Base-by-base conservation (phyloP, 2,888 invertebrate species). In the Tinea pellionella region DNA sequence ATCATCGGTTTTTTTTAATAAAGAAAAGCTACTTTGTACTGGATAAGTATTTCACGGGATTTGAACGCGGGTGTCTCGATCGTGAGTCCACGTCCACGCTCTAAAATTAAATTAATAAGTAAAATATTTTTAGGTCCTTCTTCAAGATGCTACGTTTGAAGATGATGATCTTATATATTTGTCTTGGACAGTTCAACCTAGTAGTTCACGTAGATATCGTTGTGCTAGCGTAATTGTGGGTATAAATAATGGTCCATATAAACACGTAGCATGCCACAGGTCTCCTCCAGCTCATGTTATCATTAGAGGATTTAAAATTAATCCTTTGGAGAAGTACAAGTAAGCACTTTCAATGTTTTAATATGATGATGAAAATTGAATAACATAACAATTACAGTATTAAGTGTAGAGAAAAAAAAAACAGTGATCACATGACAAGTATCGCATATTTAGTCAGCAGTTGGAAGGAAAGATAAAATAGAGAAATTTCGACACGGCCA, bases 161-260 rank as follows among this genome's bases (percentile, higher is more conserved):
- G 79, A 85, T 29, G 80, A 81, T 11, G 80, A 83, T 66, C 83
- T 80, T 63, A 77, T 86, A 11, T 75, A 81, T 59, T 62, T 86
- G 6, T 80, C 84, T n/a, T 87, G 87, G 87, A 60, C 68, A 2
- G 67, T 85, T 1, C 84, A 85, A 2, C 81, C 83, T 0, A 77
- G 78, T 0, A 76, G 80, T 0, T 70, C 72, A 0, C 70, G 72
- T 19, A 73, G 80, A n/a, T 80, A 75, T 61, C 68, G 85, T 12
- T 87, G 87, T 63, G 83, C 85, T 9, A 86, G 83, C 1, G 80
- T 82, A 1, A 84, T 85, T 0, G 81, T 71, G 0, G 78, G 85
- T 0, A 76, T 78, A 55, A 69, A 70, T 41, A 81, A 76, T 11
- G 76, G 81, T 32, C 69, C 80, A 1, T 74, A 80, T 0, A 85